Conservation (phyloP, 2,113 vertebrate species). For the Phasianus colchicus region DNA sequence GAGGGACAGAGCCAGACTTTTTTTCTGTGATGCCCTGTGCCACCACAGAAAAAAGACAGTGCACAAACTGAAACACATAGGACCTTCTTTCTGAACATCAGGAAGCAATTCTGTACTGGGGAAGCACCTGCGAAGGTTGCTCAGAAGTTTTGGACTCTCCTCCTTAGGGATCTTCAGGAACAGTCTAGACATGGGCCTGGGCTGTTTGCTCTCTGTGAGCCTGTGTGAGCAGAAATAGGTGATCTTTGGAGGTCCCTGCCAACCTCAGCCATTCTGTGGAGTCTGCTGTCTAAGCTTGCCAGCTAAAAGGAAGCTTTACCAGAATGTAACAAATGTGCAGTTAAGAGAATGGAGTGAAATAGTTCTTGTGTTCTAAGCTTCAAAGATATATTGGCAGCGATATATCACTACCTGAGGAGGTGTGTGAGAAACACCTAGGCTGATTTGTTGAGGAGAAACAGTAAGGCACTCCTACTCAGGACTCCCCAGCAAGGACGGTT, state of each 20-base stretch:
- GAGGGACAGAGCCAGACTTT: not conserved
- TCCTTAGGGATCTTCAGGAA: not conserved
- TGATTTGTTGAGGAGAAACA: too few species aligned
- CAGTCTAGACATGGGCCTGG: not conserved
- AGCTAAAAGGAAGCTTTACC: not conserved
- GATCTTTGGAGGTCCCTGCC: not conserved
- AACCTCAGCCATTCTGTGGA: fast-evolving
- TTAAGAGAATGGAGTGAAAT: not conserved
- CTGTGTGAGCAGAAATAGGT: not conserved
- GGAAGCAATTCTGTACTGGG: not conserved
- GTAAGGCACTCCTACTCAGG: too few species aligned
- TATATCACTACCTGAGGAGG: too few species aligned
- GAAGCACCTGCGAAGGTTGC: not conserved
- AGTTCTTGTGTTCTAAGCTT: not conserved
- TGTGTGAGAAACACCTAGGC: too few species aligned
- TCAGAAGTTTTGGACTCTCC: not conserved
- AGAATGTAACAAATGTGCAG: fast-evolving
- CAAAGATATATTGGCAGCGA: not conserved
- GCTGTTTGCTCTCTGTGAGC: not conserved
- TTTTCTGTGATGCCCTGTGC: not conserved
- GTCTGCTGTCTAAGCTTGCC: not conserved
- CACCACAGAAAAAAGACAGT: not conserved
- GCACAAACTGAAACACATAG: not conserved
- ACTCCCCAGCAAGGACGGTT: too few species aligned
- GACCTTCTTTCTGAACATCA: not conserved